phyloP scores from a whole-genome alignment of 2,888 invertebrate species.

The Merodon equestris region DNA sequence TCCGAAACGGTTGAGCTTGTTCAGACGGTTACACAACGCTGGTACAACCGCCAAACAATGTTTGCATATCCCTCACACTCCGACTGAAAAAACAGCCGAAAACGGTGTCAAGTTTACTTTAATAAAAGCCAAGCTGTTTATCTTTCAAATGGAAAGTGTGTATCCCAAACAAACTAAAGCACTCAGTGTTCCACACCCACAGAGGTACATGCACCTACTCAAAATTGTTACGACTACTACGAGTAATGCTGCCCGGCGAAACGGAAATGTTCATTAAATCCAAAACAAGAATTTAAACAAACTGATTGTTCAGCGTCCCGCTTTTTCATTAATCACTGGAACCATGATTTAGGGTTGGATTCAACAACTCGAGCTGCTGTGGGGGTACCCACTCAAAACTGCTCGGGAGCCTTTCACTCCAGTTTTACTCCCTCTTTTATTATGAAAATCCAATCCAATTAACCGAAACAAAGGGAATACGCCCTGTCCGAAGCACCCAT shows the following conservation, averaged over 20 bases:
- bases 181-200: not conserved
- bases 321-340: constrained; percentile 32
- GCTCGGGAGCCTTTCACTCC: constrained; percentile 6
- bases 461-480: constrained; percentile 30
- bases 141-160: constrained; percentile 8
- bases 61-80: no score
- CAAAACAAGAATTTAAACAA: constrained; percentile 21
- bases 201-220: not conserved
- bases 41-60: no score
- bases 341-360: not conserved
- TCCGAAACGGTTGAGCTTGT: no score
- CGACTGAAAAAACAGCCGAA: constrained; percentile 2
- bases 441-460: constrained; percentile 45
- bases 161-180: constrained; percentile 1
- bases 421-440: no score
- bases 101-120: constrained; percentile 51
- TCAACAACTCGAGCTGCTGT: constrained; percentile 1
- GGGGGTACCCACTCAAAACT: constrained; percentile 36
- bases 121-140: constrained; percentile 45
- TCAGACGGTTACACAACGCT: no score
- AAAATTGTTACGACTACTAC: constrained; percentile 22
- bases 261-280: constrained; percentile 36
- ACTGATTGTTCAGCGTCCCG: constrained; percentile 57
- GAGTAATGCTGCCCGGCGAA: not conserved
- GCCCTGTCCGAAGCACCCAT: not conserved